phyloP scores from a whole-genome alignment of 1,140 invertebrate genomes.

The Aricia agestis region DNA sequence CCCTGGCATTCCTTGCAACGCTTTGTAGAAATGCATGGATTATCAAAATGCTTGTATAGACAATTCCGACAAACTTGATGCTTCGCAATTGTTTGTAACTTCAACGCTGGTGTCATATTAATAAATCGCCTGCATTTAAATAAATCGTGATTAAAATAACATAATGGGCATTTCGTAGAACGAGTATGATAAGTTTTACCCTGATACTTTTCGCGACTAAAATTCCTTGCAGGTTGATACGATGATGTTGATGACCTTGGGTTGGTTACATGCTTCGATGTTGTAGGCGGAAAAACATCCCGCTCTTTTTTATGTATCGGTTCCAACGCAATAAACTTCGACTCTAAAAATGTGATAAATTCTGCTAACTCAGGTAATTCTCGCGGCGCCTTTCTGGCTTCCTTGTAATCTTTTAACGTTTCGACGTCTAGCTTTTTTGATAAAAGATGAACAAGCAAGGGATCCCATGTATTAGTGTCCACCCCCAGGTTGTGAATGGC shows the following conservation, averaged over 20 bases:
- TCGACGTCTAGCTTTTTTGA: constrained; percentile 26
- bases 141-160: constrained; percentile 12
- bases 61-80: constrained; percentile 18
- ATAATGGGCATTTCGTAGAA: constrained; percentile 3
- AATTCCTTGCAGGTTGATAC: neutral
- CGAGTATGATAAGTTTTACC: neutral
- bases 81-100: constrained; percentile 14
- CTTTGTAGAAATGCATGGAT: constrained; percentile 16
- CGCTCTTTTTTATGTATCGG: constrained; percentile 6
- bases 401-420: constrained; percentile 23
- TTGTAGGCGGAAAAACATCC: neutral
- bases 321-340: constrained; percentile 21
- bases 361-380: constrained; percentile 22
- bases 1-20: constrained; percentile 20
- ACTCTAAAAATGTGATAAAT: constrained; percentile 25
- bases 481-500: constrained; percentile 27
- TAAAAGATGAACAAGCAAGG: constrained; percentile 26
- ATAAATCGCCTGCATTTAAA: constrained; percentile 5
- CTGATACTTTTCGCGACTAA: neutral
- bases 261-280: neutral
- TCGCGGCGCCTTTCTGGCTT: constrained; percentile 18
- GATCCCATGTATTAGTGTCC: constrained; percentile 30
- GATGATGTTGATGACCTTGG: neutral
- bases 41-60: constrained; percentile 16
- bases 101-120: constrained; percentile 7